Evolutionary conservation across 2,888 invertebrate species (phyloP).

Genomic region (Malthinus seriepunctatus): DNA sequence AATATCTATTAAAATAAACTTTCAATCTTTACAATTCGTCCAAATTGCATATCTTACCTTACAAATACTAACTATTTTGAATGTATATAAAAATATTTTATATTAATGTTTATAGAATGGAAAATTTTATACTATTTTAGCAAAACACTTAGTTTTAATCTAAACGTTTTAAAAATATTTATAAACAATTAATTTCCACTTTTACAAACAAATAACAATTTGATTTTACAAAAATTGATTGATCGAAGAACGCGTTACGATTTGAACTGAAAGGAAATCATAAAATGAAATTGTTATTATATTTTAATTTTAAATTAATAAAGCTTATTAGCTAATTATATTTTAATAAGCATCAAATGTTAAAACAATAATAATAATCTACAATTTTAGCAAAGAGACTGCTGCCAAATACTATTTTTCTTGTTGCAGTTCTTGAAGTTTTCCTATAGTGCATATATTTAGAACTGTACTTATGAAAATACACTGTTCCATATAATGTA

Average conservation of each 20-base stretch:
- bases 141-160: conserved; percentile 2
- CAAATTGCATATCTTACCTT: conserved; percentile 44
- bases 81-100: conserved; percentile 30
- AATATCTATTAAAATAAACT: background rate
- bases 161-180: too few relatives aligned
- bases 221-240: background rate
- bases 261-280: too few relatives aligned
- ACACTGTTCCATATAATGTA: conserved; percentile 24
- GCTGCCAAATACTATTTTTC: conserved; percentile 19
- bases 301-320: background rate
- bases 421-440: conserved; percentile 10
- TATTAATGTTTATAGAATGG: conserved; percentile 15
- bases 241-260: background rate
- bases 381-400: conserved; percentile 1
- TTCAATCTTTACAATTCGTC: conserved; percentile 39
- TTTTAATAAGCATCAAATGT: conserved; percentile 14
- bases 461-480: conserved; percentile 14
- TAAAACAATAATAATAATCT: conserved; percentile 9
- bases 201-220: background rate
- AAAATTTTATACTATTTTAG: conserved; percentile 11
- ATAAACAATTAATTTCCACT: background rate
- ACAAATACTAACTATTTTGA: conserved; percentile 15
- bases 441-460: conserved; percentile 13
- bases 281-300: too few relatives aligned
- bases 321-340: conserved; percentile 14